Evolutionary conservation across 2,888 invertebrate species (phyloP).

Genomic region (Microchrysa polita): DNA sequence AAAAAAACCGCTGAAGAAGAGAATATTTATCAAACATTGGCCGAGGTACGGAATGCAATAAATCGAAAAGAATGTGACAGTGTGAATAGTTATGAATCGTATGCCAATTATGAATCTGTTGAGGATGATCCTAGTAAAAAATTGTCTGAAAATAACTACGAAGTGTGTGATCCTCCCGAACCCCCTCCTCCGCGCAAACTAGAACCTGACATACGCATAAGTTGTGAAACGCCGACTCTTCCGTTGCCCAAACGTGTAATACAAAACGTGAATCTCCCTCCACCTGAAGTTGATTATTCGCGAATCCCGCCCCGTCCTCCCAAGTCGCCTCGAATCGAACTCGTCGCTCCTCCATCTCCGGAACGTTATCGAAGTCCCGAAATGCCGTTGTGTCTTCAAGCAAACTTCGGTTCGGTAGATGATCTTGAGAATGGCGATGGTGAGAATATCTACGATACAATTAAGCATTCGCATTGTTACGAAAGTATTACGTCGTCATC

Average conservation of each 20-base stretch:
- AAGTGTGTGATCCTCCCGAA: constrained; percentile 57
- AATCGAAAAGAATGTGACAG: constrained; percentile 37
- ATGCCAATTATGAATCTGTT: constrained; percentile 61
- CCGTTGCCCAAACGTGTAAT: constrained; percentile 56
- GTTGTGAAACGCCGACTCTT: constrained; percentile 52
- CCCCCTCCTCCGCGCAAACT: constrained; percentile 48
- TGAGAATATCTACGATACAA: constrained; percentile 73
- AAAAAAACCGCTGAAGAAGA: constrained; percentile 52
- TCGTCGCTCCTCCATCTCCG: neutral
- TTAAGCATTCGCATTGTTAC: constrained; percentile 67
- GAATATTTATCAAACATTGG: constrained; percentile 61
- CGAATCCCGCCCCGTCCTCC: constrained; percentile 46
- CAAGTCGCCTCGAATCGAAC: constrained; percentile 41
- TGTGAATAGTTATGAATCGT: constrained; percentile 52
- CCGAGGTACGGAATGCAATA: constrained; percentile 54
- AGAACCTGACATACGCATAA: constrained; percentile 55
- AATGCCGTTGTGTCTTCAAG: constrained; percentile 37
- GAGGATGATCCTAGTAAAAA: constrained; percentile 50
- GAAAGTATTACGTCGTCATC: constrained; percentile 53
- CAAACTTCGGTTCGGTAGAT: constrained; percentile 28
- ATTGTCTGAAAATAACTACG: constrained; percentile 58
- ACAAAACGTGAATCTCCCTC: constrained; percentile 30
- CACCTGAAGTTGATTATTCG: constrained; percentile 9
- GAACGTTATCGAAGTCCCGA: constrained; percentile 41
- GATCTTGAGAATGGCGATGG: constrained; percentile 39